Base-by-base conservation (phyloP, 2,113 vertebrate genomes). In the Carassius carassius region DNA sequence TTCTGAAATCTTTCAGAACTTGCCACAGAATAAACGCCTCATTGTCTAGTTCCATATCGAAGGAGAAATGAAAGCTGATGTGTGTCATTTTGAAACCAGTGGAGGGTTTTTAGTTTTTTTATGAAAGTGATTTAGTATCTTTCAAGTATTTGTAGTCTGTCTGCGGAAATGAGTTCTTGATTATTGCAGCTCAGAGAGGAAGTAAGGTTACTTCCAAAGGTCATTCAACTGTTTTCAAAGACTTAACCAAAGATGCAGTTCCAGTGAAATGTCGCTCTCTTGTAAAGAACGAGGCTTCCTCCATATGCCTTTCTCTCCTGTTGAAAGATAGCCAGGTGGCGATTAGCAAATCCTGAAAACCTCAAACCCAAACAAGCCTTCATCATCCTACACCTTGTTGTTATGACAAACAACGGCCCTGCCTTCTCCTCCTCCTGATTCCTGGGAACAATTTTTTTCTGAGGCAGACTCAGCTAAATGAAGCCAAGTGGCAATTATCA, bases 281-380 rank as follows among this genome's bases (percentile, higher is more conserved):
- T 23, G 19, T 47, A 47, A n/a, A 85, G 21, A 60, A 29, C 25
- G 35, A 62, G 37, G 54, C 23, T 7, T 41, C 19, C 14, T 5
- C 51, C 82, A 32, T 25, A 51, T 81, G 51, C 54, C 23, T 83
- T 58, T 51, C 3, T n/a, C 49, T 54, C 12, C 25, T 85, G 73
- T 29, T 87, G 79, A 86, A 74, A 87, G 79, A 80, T 14, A 41
- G 65, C 78, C 72, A 41, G 81, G 60, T 80, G 78, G 65, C 75
- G 85, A 87, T 79, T 88, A 83, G 77, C n/a, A 25, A 63, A 23
- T 82, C 75, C 51, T 79, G 79, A 47, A 70, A 75, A 85, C 77
- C 78, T 85, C 65, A 85, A 89, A 87, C 74, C 44, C 79, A 67
- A 86, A 82, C 85, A 88, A 58, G 47, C 83, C 17, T 32, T 72